Evolutionary conservation across 1,140 invertebrate genomes (phyloP).

Genomic region (Aphidius ervi): DNA sequence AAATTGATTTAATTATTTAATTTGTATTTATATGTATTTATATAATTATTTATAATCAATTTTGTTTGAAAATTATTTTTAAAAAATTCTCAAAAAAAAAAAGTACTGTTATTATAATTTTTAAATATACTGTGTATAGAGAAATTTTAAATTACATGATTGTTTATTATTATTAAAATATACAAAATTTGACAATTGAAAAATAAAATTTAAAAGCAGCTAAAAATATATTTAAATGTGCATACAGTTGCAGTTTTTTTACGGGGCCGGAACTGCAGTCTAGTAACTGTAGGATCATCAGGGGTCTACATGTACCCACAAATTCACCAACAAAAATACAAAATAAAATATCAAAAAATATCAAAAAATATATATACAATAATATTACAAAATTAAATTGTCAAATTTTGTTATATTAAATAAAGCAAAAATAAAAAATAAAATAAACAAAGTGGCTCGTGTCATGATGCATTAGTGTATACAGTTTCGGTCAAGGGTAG

Average conservation of each 20-base stretch:
- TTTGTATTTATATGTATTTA: too few species aligned
- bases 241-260: conserved; percentile 10
- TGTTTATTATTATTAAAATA: too few species aligned
- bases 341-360: background rate
- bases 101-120: too few species aligned
- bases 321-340: background rate
- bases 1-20: too few species aligned
- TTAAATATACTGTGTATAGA: too few species aligned
- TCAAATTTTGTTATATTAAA: background rate
- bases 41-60: too few species aligned
- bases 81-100: too few species aligned
- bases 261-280: conserved; percentile 38
- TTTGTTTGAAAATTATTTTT: too few species aligned
- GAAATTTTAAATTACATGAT: too few species aligned
- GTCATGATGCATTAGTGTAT: background rate
- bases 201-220: too few species aligned
- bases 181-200: too few species aligned
- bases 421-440: background rate
- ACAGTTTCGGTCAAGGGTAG: conserved; percentile 9
- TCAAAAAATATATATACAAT: background rate
- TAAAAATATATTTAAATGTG: background rate
- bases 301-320: too few species aligned
- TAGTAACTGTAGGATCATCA: conserved; percentile 33
- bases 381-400: background rate
- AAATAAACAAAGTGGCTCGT: background rate